These are phyloP conservation scores for Leptinotarsa rubiginosa DNA, from an alignment of 2,888 invertebrate genomes.

Conservation along the genomic window DNA sequence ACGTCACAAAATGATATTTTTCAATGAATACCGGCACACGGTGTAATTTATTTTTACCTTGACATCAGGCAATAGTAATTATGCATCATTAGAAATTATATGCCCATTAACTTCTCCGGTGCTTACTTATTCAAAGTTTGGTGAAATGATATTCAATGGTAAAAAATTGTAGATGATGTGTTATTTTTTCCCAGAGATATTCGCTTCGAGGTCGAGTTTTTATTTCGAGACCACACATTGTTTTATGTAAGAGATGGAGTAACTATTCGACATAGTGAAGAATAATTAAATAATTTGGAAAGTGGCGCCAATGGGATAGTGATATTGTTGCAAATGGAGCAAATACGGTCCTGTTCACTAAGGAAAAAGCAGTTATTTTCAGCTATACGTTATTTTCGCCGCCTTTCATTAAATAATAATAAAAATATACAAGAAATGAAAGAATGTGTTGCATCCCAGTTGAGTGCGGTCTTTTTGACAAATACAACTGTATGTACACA, in stretches of 20 bases:
- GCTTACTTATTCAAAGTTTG: background rate
- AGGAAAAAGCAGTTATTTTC: no score
- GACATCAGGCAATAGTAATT: constrained; percentile 15
- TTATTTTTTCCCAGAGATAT: background rate
- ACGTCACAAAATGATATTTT: constrained; percentile 11
- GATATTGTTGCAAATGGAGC: background rate
- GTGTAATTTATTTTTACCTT: constrained; percentile 13
- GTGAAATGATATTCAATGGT: background rate
- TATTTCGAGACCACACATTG: background rate
- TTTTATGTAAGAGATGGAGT: background rate
- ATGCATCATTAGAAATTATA: constrained; percentile 19
- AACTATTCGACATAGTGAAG: background rate
- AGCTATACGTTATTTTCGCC: no score
- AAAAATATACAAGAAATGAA: no score
- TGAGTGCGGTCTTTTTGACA: no score
- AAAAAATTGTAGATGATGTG: constrained; percentile 1
- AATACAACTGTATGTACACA: no score
- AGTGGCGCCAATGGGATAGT: background rate
- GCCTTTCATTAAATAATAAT: no score
- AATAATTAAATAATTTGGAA: background rate
- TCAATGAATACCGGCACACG: constrained; percentile 8
- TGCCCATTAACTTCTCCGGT: constrained; percentile 10
- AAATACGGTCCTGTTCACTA: no score
- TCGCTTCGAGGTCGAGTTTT: background rate
- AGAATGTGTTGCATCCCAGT: no score